Percentiles rank a stretch among this genome's conserved stretches.
These are phyloP conservation scores for Phrixothrix hirtus DNA, from an alignment of 2,888 invertebrate species.

Conservation along the genomic window DNA sequence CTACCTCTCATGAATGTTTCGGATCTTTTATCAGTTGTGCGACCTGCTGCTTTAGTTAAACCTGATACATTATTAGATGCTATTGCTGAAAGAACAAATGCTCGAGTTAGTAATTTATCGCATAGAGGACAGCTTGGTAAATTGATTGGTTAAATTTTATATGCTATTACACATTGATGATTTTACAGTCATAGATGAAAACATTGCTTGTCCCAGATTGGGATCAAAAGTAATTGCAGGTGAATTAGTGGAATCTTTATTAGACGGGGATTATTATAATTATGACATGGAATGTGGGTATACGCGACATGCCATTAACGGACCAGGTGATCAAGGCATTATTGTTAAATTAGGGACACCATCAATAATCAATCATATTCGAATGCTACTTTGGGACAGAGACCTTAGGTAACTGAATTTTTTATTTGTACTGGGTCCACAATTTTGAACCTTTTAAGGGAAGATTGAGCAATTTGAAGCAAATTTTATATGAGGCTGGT, in stretches of 20 bases:
- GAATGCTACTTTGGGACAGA: conserved; percentile 91
- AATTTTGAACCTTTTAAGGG: no score
- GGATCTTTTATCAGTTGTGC: conserved; percentile 85
- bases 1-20: conserved; percentile 86
- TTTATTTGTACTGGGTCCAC: no score
- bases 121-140: conserved; percentile 82
- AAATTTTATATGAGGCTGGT: no score
- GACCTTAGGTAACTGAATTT: conserved; percentile 74
- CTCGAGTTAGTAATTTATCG: conserved; percentile 74
- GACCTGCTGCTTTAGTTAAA: conserved; percentile 83
- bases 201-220: conserved; percentile 81
- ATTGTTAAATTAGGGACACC: conserved; percentile 80
- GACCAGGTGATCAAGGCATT: conserved; percentile 73
- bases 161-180: background rate
- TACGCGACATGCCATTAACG: conserved; percentile 58
- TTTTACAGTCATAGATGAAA: conserved; percentile 79
- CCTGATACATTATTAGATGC: conserved; percentile 93
- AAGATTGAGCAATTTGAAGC: no score
- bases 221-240: conserved; percentile 88
- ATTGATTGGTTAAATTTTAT: conserved; percentile 39
- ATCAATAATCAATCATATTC: conserved; percentile 91
- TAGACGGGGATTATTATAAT: conserved; percentile 85
- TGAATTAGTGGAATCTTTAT: conserved; percentile 83
- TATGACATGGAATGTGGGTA: conserved; percentile 93
- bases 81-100: conserved; percentile 83